Evolutionary conservation across 2,113 vertebrate genomes (phyloP).

Genomic region (Parotia lawesii): DNA sequence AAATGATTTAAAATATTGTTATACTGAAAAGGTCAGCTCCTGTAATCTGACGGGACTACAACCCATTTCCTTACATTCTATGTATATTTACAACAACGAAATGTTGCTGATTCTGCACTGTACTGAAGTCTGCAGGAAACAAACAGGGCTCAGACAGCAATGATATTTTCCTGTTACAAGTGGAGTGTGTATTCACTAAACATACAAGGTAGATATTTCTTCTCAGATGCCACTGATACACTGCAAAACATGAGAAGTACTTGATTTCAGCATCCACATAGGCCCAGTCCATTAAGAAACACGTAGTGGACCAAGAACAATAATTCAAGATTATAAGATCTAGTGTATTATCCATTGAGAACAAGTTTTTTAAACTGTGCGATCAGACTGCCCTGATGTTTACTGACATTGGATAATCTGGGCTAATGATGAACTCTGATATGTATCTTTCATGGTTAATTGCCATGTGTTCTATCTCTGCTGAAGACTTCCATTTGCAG

Average conservation of each 20-base stretch:
- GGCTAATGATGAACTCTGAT: not conserved
- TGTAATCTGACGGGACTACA: not conserved
- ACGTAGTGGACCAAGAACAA: not conserved
- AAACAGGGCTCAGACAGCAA: not conserved
- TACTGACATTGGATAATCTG: not conserved
- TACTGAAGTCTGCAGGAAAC: slow-evolving; percentile 26
- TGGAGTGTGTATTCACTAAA: not conserved
- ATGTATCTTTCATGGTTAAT: not conserved
- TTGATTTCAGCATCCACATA: not conserved
- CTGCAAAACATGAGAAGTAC: not conserved
- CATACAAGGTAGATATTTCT: not conserved
- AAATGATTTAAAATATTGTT: slow-evolving; percentile 9
- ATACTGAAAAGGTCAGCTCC: not conserved
- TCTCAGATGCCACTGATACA: not conserved
- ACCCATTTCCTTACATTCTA: slow-evolving; percentile 38
- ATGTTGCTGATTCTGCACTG: slow-evolving; percentile 31
- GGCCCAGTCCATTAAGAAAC: not conserved
- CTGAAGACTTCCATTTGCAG: not conserved
- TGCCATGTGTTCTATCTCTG: not conserved
- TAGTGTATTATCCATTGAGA: not conserved
- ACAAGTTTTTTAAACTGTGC: not conserved
- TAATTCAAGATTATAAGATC: not conserved
- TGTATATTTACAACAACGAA: not conserved
- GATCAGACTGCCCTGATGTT: not conserved
- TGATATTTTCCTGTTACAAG: slow-evolving; percentile 17